phyloP scores from a whole-genome alignment of 2,888 invertebrate species.

The Ophioninae sp. region DNA sequence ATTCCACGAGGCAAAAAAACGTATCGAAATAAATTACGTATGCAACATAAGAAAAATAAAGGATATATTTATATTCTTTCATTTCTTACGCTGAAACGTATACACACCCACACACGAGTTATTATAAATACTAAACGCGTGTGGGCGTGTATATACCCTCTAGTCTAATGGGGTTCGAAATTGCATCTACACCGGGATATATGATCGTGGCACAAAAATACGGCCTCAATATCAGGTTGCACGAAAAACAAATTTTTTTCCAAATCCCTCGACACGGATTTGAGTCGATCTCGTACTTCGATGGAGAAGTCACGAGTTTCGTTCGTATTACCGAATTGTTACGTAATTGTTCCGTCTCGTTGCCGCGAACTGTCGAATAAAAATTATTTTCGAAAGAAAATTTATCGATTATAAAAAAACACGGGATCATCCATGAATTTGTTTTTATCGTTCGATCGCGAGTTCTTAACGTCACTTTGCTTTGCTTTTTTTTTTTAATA shows the following conservation, averaged over 20 bases:
- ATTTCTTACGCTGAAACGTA: too few relatives aligned
- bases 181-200: neutral
- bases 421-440: neutral
- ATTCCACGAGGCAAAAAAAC: constrained; percentile 45
- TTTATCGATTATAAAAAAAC: neutral
- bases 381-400: too few relatives aligned
- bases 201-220: neutral
- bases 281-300: neutral
- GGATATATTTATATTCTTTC: neutral
- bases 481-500: neutral
- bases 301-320: neutral
- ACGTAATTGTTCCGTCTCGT: neutral
- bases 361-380: too few relatives aligned
- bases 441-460: neutral
- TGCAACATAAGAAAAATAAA: constrained; percentile 41
- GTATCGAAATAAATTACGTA: constrained; percentile 45
- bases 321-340: constrained; percentile 1
- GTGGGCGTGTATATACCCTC: neutral
- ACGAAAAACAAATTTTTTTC: neutral
- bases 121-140: neutral
- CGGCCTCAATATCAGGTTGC: neutral
- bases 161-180: constrained; percentile 28
- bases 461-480: neutral
- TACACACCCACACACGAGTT: too few relatives aligned
- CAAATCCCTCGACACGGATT: neutral